Percentiles rank a stretch among this genome's conserved stretches.
These are phyloP conservation scores for Agriopis aurantiaria DNA, from an alignment of 2,888 invertebrate genomes.

Conservation along the genomic window DNA sequence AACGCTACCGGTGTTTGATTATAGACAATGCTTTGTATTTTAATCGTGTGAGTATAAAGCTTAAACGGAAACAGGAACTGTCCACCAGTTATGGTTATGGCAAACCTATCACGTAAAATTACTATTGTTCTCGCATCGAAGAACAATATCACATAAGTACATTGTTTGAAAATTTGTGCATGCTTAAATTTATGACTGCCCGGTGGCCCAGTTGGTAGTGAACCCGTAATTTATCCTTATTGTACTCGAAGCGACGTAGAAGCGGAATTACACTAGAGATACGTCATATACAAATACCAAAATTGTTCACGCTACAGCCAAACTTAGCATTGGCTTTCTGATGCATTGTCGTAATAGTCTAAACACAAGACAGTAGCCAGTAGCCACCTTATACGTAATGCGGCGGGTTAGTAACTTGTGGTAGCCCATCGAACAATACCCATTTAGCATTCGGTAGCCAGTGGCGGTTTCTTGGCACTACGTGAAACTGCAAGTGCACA, in stretches of 20 bases:
- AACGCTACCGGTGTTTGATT: constrained; percentile 59
- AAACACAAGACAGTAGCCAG: constrained; percentile 39
- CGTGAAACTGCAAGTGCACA: constrained; percentile 85
- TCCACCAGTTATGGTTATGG: constrained; percentile 60
- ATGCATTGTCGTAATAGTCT: neutral
- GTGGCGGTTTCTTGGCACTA: constrained; percentile 78
- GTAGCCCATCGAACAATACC: constrained; percentile 65
- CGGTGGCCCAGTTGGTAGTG: too few relatives aligned
- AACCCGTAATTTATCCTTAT: too few relatives aligned
- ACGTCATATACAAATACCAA: too few relatives aligned
- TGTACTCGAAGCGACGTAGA: too few relatives aligned
- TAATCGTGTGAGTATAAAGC: constrained; percentile 65
- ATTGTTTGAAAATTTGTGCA: constrained; percentile 3
- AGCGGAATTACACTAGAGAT: too few relatives aligned
- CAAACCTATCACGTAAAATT: constrained; percentile 47
- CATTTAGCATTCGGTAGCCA: constrained; percentile 80
- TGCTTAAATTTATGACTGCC: neutral
- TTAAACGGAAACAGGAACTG: constrained; percentile 76
- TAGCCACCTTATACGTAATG: constrained; percentile 4
- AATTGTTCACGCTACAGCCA: too few relatives aligned
- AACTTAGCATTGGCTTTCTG: neutral
- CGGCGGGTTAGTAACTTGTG: constrained; percentile 8
- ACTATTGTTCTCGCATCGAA: constrained; percentile 4
- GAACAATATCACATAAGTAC: neutral
- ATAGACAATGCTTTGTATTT: constrained; percentile 69